A percentile compares a stretch with the other conserved stretches of the same genome.
Conservation (phyloP, 2,797 vertebrate genomes). For the Darevskia mixta region DNA sequence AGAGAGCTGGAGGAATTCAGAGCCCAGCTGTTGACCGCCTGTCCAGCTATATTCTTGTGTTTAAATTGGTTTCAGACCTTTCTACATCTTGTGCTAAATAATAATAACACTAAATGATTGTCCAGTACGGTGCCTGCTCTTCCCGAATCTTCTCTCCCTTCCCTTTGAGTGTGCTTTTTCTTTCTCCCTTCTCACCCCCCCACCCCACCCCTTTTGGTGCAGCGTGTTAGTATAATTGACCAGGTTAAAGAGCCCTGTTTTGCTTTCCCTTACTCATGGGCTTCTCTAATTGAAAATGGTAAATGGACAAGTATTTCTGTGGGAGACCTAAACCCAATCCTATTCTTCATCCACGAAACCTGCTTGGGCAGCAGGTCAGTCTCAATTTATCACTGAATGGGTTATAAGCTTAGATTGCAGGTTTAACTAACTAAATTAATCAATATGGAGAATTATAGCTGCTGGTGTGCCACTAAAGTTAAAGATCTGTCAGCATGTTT, state of each 20-base stretch:
- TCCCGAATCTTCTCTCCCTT: not conserved
- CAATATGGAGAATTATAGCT: conserved; percentile 75
- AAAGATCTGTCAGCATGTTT: conserved; percentile 70
- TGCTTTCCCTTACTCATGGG: conserved; percentile 66
- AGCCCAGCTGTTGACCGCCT: not conserved
- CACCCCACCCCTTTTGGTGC: not conserved
- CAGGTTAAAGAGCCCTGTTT: conserved; percentile 61
- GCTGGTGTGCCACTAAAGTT: conserved; percentile 72
- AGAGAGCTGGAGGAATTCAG: too few relatives aligned
- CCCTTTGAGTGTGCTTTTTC: not conserved
- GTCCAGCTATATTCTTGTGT: not conserved
- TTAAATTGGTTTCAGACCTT: not conserved
- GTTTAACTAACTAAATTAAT: conserved; percentile 78
- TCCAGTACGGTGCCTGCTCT: not conserved
- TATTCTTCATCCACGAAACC: conserved; percentile 73
- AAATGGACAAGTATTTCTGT: conserved; percentile 70
- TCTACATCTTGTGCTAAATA: not conserved
- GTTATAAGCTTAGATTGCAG: conserved; percentile 74
- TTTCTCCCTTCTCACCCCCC: not conserved
- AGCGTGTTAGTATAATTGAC: conserved; percentile 55
- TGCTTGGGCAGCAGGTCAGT: conserved; percentile 72
- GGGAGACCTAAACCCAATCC: conserved; percentile 62
- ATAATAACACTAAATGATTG: too few relatives aligned
- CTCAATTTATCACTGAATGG: conserved; percentile 71
- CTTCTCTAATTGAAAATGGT: conserved; percentile 72